phyloP scores from a whole-genome alignment of 2,888 invertebrate genomes.

The Nemapogon koenigi region DNA sequence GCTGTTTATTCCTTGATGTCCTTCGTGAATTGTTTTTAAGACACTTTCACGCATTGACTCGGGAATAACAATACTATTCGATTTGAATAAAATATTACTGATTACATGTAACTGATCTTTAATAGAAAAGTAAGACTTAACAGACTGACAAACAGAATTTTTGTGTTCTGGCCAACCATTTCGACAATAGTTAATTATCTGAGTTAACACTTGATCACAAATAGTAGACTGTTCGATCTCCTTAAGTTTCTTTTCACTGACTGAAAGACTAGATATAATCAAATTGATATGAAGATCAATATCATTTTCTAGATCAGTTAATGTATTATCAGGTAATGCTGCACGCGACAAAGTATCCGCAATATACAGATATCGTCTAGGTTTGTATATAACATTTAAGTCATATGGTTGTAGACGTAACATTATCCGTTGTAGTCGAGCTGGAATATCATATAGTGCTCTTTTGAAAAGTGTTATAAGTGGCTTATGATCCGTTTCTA shows the following conservation, averaged over 20 bases:
- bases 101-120: not conserved
- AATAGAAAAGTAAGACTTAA: conserved; percentile 10
- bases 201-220: not conserved
- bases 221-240: not conserved
- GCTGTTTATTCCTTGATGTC: conserved; percentile 14
- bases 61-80: conserved; percentile 1
- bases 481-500: conserved; percentile 23
- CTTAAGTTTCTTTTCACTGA: not conserved
- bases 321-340: conserved; percentile 9
- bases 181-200: conserved; percentile 10
- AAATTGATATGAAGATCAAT: not conserved
- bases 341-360: conserved; percentile 23
- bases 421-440: conserved; percentile 21
- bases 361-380: conserved; percentile 21
- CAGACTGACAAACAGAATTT: conserved; percentile 5
- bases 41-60: not conserved
- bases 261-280: conserved; percentile 1
- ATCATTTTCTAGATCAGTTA: not conserved
- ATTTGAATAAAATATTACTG: not conserved
- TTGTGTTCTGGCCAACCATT: conserved; percentile 15
- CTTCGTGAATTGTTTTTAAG: conserved; percentile 10
- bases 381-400: conserved; percentile 18
- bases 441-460: conserved; percentile 15
- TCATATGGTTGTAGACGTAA: conserved; percentile 20
- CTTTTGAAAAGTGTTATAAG: conserved; percentile 22